A percentile compares a stretch with the other conserved stretches of the same genome.
These are phyloP conservation scores for Struthidea cinerea DNA, from an alignment of 2,113 vertebrate genomes.

Conservation along the genomic window DNA sequence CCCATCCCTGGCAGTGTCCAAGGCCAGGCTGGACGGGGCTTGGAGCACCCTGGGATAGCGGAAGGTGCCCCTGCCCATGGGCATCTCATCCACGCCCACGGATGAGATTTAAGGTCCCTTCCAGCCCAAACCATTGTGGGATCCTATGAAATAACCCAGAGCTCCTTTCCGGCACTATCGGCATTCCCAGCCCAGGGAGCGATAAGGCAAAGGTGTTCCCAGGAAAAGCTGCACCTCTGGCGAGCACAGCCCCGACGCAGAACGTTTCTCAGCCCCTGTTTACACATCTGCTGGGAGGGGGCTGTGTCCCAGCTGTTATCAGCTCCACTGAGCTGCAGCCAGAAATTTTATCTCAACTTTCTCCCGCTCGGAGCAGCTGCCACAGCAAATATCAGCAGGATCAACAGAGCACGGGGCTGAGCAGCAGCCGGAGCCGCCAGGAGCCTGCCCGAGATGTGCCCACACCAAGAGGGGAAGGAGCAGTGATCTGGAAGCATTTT, in stretches of 20 bases:
- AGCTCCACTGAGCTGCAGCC: not conserved
- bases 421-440: not conserved
- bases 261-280: not conserved
- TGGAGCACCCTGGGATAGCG: not conserved
- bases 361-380: not conserved
- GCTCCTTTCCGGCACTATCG: not conserved
- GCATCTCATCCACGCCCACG: no score
- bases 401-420: not conserved
- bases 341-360: conserved; percentile 17
- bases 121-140: not conserved
- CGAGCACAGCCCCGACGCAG: not conserved
- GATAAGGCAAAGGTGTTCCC: conserved; percentile 9
- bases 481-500: accelerated
- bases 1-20: not conserved
- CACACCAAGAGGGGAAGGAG: not conserved
- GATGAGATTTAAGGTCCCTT: not conserved
- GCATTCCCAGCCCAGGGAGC: not conserved
- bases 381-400: conserved; percentile 6
- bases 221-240: not conserved
- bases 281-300: not conserved
- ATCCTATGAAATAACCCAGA: not conserved
- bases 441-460: not conserved
- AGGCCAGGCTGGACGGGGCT: accelerated
- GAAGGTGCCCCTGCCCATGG: not conserved
- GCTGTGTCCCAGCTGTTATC: not conserved